Conservation (phyloP, 1,140 invertebrate genomes). For the Drosophila rufa region DNA sequence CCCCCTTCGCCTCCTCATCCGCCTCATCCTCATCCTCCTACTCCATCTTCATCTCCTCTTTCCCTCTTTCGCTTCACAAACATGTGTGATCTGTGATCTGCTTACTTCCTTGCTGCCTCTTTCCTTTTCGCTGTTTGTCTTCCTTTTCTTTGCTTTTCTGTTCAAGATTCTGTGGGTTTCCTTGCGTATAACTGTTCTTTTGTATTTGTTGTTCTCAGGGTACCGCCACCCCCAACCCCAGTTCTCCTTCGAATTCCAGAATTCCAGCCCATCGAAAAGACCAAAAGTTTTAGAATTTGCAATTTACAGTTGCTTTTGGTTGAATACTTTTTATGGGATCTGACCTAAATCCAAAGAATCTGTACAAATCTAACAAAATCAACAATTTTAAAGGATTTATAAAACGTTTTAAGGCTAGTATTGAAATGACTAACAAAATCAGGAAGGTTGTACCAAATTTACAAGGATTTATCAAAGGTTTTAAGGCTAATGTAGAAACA, state of each 20-base stretch:
- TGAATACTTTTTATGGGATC: background rate
- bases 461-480: too few species aligned
- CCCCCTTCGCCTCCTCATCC: background rate
- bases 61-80: constrained; percentile 11
- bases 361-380: too few species aligned
- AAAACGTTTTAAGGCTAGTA: background rate
- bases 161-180: constrained; percentile 7
- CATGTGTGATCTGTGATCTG: constrained; percentile 34
- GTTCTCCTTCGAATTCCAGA: background rate
- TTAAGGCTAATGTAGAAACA: too few species aligned
- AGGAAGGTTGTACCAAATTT: too few species aligned
- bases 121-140: constrained; percentile 29
- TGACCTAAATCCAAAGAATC: background rate
- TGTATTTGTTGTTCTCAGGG: constrained; percentile 44
- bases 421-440: too few species aligned
- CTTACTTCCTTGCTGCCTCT: constrained; percentile 40
- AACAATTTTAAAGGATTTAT: background rate
- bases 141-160: constrained; percentile 18
- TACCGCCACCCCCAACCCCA: too few species aligned
- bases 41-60: background rate
- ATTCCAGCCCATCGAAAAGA: background rate
- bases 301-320: constrained; percentile 5
- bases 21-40: background rate
- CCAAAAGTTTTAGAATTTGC: background rate
- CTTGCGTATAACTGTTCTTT: constrained; percentile 55